Evolutionary conservation across 2,797 vertebrate species (phyloP).

Genomic region (Sebastiscus tertius): DNA sequence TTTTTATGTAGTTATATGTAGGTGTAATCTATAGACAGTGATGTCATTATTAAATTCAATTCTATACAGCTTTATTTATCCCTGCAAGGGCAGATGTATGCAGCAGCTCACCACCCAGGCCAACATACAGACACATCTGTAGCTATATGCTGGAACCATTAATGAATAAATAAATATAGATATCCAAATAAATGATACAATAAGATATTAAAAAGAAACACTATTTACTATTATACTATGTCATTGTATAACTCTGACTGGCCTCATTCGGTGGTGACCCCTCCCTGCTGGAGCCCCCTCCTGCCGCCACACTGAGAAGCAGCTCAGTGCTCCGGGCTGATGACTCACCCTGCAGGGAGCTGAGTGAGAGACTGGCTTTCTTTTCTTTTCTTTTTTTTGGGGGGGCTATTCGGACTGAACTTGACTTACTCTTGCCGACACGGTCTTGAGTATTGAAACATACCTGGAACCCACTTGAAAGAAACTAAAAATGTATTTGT

Average conservation of each 20-base stretch:
- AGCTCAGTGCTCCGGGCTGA: constrained; percentile 24
- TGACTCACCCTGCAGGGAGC: constrained; percentile 70
- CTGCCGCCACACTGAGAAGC: constrained; percentile 12
- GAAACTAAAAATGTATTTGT: constrained; percentile 19
- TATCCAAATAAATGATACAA: background rate
- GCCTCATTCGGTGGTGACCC: constrained; percentile 21
- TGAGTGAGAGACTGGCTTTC: constrained; percentile 6
- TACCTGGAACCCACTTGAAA: constrained; percentile 84
- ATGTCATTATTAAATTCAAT: background rate
- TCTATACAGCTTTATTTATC: background rate
- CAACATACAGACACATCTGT: background rate
- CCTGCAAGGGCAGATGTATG: background rate
- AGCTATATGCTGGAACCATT: background rate
- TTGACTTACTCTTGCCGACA: constrained; percentile 37
- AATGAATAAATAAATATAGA: background rate
- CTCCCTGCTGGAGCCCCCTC: constrained; percentile 21
- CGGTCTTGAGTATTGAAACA: constrained; percentile 24
- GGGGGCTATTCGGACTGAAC: constrained; percentile 34
- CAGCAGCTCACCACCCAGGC: background rate
- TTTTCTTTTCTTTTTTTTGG: background rate
- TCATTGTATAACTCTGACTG: constrained; percentile 9
- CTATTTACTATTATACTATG: background rate
- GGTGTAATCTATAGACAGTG: background rate
- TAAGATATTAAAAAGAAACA: background rate
- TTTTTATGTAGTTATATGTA: background rate